These are phyloP conservation scores for Gila robusta DNA, from an alignment of 2,797 vertebrate genomes.

Conservation along the genomic window DNA sequence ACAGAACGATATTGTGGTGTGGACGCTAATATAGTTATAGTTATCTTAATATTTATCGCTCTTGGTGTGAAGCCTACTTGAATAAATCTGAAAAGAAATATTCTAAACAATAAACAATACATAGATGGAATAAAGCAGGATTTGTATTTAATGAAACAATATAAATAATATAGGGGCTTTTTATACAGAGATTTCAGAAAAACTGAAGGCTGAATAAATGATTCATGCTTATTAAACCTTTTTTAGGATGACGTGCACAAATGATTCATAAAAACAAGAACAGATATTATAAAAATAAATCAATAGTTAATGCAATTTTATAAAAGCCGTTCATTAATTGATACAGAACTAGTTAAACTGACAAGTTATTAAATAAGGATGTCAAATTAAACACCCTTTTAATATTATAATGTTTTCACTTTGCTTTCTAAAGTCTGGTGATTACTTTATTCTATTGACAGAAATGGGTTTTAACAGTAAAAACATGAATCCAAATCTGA, in stretches of 20 bases:
- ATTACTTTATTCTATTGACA: background rate
- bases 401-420: background rate
- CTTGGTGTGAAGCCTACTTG: background rate
- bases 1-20: background rate
- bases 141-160: background rate
- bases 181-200: background rate
- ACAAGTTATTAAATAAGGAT: background rate
- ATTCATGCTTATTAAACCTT: background rate
- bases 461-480: background rate
- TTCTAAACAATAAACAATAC: background rate
- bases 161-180: background rate
- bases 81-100: background rate
- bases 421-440: background rate
- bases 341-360: background rate
- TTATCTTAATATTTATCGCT: background rate
- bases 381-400: too few relatives aligned
- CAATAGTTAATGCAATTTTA: background rate
- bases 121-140: background rate
- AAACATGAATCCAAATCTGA: background rate
- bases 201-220: background rate
- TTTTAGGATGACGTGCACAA: background rate
- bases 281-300: background rate
- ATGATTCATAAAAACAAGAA: background rate
- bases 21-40: background rate
- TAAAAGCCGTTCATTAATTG: background rate